Percentiles rank a stretch among this genome's conserved stretches.
phyloP scores from a whole-genome alignment of 2,888 invertebrate species.

The Eristalis arbustorum region DNA sequence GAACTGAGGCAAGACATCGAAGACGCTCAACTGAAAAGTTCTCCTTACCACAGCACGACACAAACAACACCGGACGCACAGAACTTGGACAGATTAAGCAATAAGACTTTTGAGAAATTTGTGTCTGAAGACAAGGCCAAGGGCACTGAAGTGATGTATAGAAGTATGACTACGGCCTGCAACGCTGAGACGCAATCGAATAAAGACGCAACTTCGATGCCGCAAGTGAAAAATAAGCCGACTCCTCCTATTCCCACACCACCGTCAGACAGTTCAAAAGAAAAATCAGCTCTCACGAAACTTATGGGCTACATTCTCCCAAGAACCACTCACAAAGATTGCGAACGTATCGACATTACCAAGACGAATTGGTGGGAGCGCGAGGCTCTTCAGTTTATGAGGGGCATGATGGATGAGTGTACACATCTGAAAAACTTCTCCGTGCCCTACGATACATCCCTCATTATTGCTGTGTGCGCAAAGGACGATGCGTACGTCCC shows the following conservation, averaged over 20 bases:
- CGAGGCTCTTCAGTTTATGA: constrained; percentile 95
- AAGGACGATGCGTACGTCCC: constrained; percentile 95
- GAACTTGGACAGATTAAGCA: not conserved
- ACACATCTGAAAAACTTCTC: constrained; percentile 97
- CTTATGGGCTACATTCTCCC: constrained; percentile 79
- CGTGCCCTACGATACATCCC: constrained; percentile 90
- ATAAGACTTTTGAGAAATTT: constrained; percentile 67
- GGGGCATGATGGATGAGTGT: constrained; percentile 99
- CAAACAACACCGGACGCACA: not conserved
- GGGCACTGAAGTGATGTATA: not conserved
- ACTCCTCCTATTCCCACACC: not conserved
- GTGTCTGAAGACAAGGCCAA: constrained; percentile 73
- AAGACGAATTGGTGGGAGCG: constrained; percentile 87
- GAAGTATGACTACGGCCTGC: not conserved
- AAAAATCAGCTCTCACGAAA: constrained; percentile 76
- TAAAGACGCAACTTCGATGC: not conserved
- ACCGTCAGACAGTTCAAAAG: not conserved
- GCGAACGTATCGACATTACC: constrained; percentile 81
- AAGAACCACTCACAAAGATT: constrained; percentile 60
- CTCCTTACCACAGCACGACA: not conserved
- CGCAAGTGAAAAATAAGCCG: not conserved
- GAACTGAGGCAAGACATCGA: constrained; percentile 79
- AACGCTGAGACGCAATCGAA: not conserved
- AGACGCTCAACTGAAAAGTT: constrained; percentile 55
- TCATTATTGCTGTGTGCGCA: constrained; percentile 95